These are phyloP conservation scores for Dasysyrphus albostriatus DNA, from an alignment of 2,888 invertebrate species.

Conservation along the genomic window DNA sequence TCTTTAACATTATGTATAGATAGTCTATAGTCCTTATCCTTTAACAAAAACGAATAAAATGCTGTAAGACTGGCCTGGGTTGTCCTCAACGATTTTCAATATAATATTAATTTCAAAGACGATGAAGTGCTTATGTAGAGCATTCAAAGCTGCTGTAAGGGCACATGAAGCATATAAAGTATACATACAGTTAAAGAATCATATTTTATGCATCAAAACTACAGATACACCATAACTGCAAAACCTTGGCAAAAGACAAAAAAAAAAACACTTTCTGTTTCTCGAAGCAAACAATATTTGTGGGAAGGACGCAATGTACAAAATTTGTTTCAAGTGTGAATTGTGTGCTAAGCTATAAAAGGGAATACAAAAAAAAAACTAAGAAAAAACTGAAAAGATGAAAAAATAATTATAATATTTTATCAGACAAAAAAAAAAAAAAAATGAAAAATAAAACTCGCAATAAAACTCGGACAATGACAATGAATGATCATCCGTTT, in stretches of 20 bases:
- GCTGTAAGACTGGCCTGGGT: too few relatives aligned
- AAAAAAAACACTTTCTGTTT: neutral
- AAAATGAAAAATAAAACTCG: too few relatives aligned
- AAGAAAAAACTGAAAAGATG: neutral
- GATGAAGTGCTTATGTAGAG: neutral
- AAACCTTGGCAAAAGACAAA: neutral
- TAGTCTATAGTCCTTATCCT: too few relatives aligned
- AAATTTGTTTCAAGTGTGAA: slow-evolving; percentile 35
- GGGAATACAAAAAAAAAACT: neutral
- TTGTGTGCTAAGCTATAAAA: neutral
- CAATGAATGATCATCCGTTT: neutral
- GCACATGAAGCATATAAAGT: neutral
- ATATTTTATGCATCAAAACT: neutral
- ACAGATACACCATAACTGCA: neutral
- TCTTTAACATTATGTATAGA: too few relatives aligned
- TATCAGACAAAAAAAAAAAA: slow-evolving; percentile 9
- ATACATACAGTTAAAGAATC: neutral
- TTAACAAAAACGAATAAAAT: too few relatives aligned
- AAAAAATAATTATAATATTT: slow-evolving; percentile 21
- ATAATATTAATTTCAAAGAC: neutral
- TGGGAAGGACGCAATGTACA: neutral
- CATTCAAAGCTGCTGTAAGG: neutral
- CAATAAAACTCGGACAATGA: slow-evolving; percentile 35
- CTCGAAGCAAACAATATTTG: slow-evolving; percentile 9
- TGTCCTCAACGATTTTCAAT: neutral